Evolutionary conservation across 2,113 vertebrate genomes (phyloP).

Genomic region (Melanerpes aurifrons): DNA sequence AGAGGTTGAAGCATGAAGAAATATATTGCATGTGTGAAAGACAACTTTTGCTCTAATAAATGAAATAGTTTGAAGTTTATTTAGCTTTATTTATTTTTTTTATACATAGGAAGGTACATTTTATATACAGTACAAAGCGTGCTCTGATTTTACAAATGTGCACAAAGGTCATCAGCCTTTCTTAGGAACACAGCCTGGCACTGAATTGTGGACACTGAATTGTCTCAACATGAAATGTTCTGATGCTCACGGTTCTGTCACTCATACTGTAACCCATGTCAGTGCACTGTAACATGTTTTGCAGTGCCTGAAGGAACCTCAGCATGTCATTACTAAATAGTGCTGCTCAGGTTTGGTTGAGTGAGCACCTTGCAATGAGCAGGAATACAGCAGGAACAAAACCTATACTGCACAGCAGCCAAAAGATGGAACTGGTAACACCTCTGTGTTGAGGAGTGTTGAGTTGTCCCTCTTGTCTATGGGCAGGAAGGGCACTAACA

Average conservation of each 20-base stretch:
- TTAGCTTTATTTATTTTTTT: slow-evolving; percentile 11
- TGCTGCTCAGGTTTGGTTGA: not conserved
- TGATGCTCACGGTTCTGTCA: not conserved
- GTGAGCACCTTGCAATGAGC: rapidly evolving
- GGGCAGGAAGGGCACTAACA: not conserved
- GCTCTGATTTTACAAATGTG: not conserved
- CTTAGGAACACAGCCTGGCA: not conserved
- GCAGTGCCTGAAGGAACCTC: not conserved
- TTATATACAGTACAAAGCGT: not conserved
- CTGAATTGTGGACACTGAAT: not conserved
- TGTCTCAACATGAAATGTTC: not conserved
- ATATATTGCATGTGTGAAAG: not conserved
- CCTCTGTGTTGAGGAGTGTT: not conserved
- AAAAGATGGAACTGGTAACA: not conserved
- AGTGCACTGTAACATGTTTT: not conserved
- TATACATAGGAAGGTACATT: not conserved
- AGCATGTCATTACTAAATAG: rapidly evolving
- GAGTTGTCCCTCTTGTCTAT: not conserved
- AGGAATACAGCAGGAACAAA: not conserved
- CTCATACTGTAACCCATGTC: not conserved
- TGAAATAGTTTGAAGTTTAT: not conserved
- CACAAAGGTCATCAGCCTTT: not conserved
- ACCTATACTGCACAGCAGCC: not conserved
- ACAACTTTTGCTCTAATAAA: not conserved
- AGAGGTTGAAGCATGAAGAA: not conserved